phyloP scores from a whole-genome alignment of 2,888 invertebrate genomes.

The Macaria liturata region DNA sequence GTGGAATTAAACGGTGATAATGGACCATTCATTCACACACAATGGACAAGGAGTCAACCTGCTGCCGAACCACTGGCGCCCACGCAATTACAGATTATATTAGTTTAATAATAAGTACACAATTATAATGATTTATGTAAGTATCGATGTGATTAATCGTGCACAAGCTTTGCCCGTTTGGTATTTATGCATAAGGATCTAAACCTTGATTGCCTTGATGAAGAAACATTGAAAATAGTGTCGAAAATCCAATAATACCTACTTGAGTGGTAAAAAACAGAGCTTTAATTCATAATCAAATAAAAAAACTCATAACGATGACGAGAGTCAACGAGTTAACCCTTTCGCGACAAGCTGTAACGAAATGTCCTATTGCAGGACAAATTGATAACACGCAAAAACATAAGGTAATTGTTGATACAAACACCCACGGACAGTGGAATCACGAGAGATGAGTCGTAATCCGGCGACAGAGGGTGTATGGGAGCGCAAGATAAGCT shows the following conservation, averaged over 20 bases:
- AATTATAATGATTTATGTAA: too few relatives aligned
- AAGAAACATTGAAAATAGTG: too few relatives aligned
- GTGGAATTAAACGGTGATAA: conserved; percentile 38
- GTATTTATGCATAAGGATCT: too few relatives aligned
- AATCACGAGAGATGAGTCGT: conserved; percentile 17
- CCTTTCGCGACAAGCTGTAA: conserved; percentile 1
- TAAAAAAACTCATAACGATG: background rate
- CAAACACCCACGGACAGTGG: conserved; percentile 1
- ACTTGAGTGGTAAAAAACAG: too few relatives aligned
- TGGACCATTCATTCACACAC: conserved; percentile 21
- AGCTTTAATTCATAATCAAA: too few relatives aligned
- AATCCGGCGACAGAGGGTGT: conserved; percentile 10
- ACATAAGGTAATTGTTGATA: conserved; percentile 33
- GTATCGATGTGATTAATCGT: too few relatives aligned
- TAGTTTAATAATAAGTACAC: too few relatives aligned
- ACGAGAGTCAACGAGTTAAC: conserved; percentile 1
- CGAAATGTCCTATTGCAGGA: conserved; percentile 8
- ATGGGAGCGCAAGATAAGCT: conserved; percentile 13
- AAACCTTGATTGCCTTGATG: too few relatives aligned
- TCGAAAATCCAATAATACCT: too few relatives aligned
- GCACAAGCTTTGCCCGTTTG: too few relatives aligned
- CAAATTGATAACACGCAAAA: conserved; percentile 41
- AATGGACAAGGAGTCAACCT: background rate
- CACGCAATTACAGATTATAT: conserved; percentile 5
- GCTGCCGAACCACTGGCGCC: background rate